phyloP scores from a whole-genome alignment of 2,888 invertebrate genomes.

The Leptothorax acervorum region DNA sequence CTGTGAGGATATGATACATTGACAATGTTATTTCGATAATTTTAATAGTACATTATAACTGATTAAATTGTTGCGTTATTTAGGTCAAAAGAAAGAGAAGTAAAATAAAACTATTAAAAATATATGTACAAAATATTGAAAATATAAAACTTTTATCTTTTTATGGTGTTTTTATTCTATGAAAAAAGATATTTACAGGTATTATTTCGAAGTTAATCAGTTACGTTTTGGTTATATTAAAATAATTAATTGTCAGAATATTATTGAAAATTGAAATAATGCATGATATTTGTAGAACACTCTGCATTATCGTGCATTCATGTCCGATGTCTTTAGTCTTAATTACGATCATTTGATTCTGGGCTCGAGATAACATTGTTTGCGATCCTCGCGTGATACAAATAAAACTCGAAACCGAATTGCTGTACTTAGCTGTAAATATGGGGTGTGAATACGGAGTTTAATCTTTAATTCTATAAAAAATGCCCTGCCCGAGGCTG shows the following conservation, averaged over 20 bases:
- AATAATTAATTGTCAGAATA: background rate
- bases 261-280: background rate
- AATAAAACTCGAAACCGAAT: slow-evolving; percentile 35
- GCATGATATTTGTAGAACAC: background rate
- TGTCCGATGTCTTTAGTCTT: slow-evolving; percentile 21
- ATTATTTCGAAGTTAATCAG: background rate
- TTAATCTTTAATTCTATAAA: slow-evolving; percentile 55
- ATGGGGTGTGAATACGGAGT: slow-evolving; percentile 27
- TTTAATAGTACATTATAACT: too few species aligned
- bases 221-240: background rate
- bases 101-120: too few species aligned
- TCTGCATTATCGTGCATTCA: background rate
- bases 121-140: too few species aligned
- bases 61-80: too few species aligned
- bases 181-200: background rate
- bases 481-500: slow-evolving; percentile 67
- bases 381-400: slow-evolving; percentile 6
- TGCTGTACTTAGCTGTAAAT: slow-evolving; percentile 41
- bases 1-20: too few species aligned
- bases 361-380: slow-evolving; percentile 11
- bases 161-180: too few species aligned
- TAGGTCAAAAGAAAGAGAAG: too few species aligned
- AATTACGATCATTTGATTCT: slow-evolving; percentile 28
- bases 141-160: too few species aligned
- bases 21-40: too few species aligned